Evolutionary conservation across 1,140 invertebrate species (phyloP).

Genomic region (Physella acuta): DNA sequence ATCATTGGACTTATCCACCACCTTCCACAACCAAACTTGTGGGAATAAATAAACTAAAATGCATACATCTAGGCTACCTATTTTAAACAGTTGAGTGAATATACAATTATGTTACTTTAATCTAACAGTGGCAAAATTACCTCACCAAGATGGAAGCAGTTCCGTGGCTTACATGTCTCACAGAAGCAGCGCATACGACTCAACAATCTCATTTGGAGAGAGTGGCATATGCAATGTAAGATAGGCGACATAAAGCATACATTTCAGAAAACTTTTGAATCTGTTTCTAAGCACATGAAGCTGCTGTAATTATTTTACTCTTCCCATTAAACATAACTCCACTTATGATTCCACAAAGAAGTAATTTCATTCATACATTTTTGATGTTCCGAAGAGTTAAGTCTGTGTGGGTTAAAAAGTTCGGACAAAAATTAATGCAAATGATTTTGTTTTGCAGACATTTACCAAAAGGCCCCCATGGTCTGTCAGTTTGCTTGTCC

Average conservation of each 20-base stretch:
- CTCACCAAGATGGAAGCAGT: constrained; percentile 96
- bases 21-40: too few species aligned
- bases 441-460: constrained; percentile 69
- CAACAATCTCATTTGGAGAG: constrained; percentile 99
- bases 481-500: constrained; percentile 95
- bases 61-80: too few species aligned
- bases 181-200: constrained; percentile 87
- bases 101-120: too few species aligned
- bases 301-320: not conserved
- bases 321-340: not conserved
- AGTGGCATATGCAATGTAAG: constrained; percentile 99
- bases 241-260: too few species aligned
- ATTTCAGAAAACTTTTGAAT: too few species aligned
- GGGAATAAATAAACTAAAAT: too few species aligned
- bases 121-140: constrained; percentile 90
- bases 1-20: too few species aligned
- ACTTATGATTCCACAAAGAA: not conserved
- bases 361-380: not conserved
- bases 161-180: constrained; percentile 19
- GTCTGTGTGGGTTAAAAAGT: too few species aligned
- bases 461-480: constrained; percentile 83
- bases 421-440: not conserved
- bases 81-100: too few species aligned
- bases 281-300: not conserved
- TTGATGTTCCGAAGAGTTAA: not conserved